Evolutionary conservation across 2,113 vertebrate genomes (phyloP).

Genomic region (Salvelinus alpinus): DNA sequence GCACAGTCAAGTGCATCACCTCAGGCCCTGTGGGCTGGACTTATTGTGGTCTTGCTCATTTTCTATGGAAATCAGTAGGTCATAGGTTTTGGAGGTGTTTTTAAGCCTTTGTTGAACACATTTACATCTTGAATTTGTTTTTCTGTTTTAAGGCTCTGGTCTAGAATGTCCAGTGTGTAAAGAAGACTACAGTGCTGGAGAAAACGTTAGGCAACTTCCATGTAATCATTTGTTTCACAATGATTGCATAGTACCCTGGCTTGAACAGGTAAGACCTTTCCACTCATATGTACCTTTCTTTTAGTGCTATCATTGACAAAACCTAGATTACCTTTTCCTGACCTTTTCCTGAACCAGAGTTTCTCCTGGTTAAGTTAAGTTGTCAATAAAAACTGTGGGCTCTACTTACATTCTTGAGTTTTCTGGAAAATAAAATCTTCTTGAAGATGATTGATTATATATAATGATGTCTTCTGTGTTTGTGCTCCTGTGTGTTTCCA

Average conservation of each 20-base stretch:
- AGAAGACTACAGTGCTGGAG: slow-evolving; percentile 92
- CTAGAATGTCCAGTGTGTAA: slow-evolving; percentile 98
- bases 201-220: slow-evolving; percentile 90
- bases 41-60: not conserved
- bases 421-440: not conserved
- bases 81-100: too few relatives aligned
- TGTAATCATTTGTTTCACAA: slow-evolving; percentile 98
- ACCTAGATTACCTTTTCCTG: too few relatives aligned
- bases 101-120: too few relatives aligned
- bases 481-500: slow-evolving; percentile 21
- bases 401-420: too few relatives aligned
- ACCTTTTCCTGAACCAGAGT: too few relatives aligned
- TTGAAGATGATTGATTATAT: not conserved
- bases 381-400: too few relatives aligned
- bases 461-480: not conserved
- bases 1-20: not conserved
- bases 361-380: too few relatives aligned
- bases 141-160: slow-evolving; percentile 79
- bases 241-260: slow-evolving; percentile 96
- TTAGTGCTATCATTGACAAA: too few relatives aligned
- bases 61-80: not conserved
- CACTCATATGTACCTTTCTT: not conserved
- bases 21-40: not conserved
- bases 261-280: slow-evolving; percentile 85
- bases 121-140: not conserved